Percentiles rank a stretch among this genome's conserved stretches.
Conservation (phyloP, 2,888 invertebrate genomes). For the Drosophila mettleri region DNA sequence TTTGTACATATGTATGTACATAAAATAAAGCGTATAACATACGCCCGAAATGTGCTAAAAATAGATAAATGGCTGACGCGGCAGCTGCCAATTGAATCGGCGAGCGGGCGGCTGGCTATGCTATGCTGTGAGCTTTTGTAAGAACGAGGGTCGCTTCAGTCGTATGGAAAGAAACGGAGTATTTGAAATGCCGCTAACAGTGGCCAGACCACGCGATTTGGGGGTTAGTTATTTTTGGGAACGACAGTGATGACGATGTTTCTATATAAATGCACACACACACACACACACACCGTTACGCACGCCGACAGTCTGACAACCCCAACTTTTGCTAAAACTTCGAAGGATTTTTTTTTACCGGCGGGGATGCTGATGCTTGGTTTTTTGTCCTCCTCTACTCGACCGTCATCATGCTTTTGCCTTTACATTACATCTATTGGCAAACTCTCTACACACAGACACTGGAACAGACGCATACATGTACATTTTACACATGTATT, state of each 20-base stretch:
- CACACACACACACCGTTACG: slow-evolving; percentile 1
- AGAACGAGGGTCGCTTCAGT: slow-evolving; percentile 53
- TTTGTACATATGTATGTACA: neutral
- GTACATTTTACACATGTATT: slow-evolving; percentile 30
- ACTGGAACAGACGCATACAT: slow-evolving; percentile 17
- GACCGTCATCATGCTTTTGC: slow-evolving; percentile 26
- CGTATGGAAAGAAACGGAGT: slow-evolving; percentile 28
- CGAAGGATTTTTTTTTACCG: slow-evolving; percentile 52
- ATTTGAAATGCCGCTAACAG: slow-evolving; percentile 27
- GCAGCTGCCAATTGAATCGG: slow-evolving; percentile 38
- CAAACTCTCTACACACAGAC: slow-evolving; percentile 38
- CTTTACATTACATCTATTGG: slow-evolving; percentile 48
- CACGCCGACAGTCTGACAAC: slow-evolving; percentile 42
- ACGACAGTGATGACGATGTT: slow-evolving; percentile 51
- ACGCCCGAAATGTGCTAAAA: slow-evolving; percentile 63
- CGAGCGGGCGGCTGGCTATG: slow-evolving; percentile 11
- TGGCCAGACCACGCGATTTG: slow-evolving; percentile 38
- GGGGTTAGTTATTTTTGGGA: slow-evolving; percentile 76
- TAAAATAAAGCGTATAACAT: slow-evolving; percentile 15
- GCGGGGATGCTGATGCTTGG: slow-evolving; percentile 57
- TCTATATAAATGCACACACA: slow-evolving; percentile 19
- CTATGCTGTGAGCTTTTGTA: slow-evolving; percentile 21
- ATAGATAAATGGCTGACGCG: slow-evolving; percentile 51
- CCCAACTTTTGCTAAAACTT: slow-evolving; percentile 58
- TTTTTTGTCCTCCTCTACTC: slow-evolving; percentile 20